phyloP scores from a whole-genome alignment of 2,797 vertebrate genomes.

The Aselliscus stoliczkanus region DNA sequence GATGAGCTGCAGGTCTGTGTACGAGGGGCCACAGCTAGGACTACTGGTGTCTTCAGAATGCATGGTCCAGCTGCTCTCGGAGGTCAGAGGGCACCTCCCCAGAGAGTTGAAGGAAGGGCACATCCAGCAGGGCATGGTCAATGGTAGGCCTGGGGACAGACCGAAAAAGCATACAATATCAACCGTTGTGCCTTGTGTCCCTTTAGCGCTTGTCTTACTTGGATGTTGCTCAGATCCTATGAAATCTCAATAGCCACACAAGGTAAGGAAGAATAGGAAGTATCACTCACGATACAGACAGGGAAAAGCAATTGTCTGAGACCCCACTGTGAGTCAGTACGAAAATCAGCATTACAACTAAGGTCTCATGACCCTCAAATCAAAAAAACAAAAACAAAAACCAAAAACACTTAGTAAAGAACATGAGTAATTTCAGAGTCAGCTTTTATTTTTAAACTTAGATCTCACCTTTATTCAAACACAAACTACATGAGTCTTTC shows the following conservation, averaged over 20 bases:
- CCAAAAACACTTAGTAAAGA: background rate
- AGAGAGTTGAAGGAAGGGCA: slow-evolving; percentile 82
- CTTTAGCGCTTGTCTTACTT: background rate
- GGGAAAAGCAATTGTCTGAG: background rate
- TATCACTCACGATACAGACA: background rate
- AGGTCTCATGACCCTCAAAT: background rate
- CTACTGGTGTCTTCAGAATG: slow-evolving; percentile 85
- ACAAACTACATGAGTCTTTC: background rate
- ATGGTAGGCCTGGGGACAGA: slow-evolving; percentile 67
- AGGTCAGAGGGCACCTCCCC: slow-evolving; percentile 79
- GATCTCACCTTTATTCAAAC: background rate
- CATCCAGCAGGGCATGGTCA: slow-evolving; percentile 78
- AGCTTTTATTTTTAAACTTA: background rate
- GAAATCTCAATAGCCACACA: background rate
- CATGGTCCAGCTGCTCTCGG: slow-evolving; percentile 87
- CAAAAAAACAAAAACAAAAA: background rate
- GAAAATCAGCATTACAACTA: background rate
- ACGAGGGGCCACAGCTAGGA: slow-evolving; percentile 84
- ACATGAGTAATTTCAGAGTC: background rate
- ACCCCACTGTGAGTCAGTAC: background rate
- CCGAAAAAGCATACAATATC: background rate
- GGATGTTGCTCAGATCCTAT: background rate
- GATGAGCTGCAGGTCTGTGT: slow-evolving; percentile 84
- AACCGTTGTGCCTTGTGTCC: background rate
- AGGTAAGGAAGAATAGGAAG: background rate